Evolutionary conservation across 23 tunicate species (phyloP).

Genomic region (Diplosoma virens): DNA sequence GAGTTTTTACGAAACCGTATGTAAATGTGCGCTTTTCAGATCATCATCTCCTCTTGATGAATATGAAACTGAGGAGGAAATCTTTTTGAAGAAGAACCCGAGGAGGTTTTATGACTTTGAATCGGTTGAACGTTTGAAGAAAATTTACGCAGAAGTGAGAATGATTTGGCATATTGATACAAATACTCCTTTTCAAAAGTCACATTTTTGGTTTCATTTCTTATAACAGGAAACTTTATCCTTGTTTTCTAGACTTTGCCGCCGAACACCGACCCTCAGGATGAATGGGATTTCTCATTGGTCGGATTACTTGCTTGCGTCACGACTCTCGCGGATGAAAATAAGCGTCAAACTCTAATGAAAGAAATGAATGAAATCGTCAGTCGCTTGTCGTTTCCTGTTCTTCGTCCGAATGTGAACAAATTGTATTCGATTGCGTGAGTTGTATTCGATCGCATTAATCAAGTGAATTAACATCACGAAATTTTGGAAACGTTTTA

Average conservation of each 20-base stretch:
- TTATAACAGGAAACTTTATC: too few species aligned
- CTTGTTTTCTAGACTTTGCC: not conserved
- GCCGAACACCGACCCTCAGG: not conserved
- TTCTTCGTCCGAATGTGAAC: conserved; percentile 40
- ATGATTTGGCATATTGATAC: too few species aligned
- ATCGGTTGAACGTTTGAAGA: conserved; percentile 55
- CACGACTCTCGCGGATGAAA: conserved; percentile 61
- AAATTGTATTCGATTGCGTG: conserved; percentile 56
- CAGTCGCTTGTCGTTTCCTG: conserved; percentile 28
- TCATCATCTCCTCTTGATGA: conserved; percentile 75
- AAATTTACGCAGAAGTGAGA: conserved; percentile 66
- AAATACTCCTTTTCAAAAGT: too few species aligned
- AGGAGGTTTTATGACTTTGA: conserved; percentile 53
- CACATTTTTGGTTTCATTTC: too few species aligned
- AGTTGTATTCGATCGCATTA: conserved; percentile 7
- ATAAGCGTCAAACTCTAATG: conserved; percentile 44
- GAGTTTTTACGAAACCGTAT: too few species aligned
- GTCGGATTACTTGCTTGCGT: conserved; percentile 52
- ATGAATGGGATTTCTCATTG: conserved; percentile 58
- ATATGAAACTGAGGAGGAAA: conserved; percentile 71
- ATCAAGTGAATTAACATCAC: too few species aligned
- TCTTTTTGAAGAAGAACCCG: conserved; percentile 52
- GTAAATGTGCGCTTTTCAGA: too few species aligned
- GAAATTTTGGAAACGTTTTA: too few species aligned
- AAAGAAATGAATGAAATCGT: conserved; percentile 50